Percentiles rank a stretch among this genome's conserved stretches.
Evolutionary conservation across 1,140 invertebrate species (phyloP).

Genomic region (Drosophila sp.): DNA sequence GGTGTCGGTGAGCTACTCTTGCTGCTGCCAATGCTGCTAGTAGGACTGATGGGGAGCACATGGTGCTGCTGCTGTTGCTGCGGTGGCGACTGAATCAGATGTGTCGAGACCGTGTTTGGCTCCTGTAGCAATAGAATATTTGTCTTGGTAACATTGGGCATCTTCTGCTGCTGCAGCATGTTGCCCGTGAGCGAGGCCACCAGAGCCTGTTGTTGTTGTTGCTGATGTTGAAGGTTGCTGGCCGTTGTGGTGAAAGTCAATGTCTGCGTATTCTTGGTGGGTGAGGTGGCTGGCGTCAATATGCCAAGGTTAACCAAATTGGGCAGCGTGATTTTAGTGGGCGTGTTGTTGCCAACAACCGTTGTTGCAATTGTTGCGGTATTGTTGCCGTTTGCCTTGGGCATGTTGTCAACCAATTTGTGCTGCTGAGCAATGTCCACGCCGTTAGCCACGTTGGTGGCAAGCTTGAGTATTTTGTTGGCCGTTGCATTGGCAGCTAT

Average conservation of each 20-base stretch:
- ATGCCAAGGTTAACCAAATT: constrained; percentile 85
- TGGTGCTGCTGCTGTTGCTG: constrained; percentile 61
- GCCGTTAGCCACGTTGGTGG: constrained; percentile 77
- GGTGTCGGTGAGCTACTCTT: constrained; percentile 76
- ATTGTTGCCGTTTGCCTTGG: constrained; percentile 51
- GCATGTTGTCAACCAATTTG: constrained; percentile 54
- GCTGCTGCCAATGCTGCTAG: constrained; percentile 72
- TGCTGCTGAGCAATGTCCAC: constrained; percentile 71
- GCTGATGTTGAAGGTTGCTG: constrained; percentile 50
- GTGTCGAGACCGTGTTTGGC: constrained; percentile 43
- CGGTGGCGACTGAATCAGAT: constrained; percentile 54
- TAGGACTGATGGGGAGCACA: constrained; percentile 78
- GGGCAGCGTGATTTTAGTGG: constrained; percentile 74
- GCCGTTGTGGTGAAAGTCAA: constrained; percentile 75
- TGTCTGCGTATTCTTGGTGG: constrained; percentile 83
- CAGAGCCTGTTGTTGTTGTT: constrained; percentile 65
- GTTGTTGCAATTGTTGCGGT: constrained; percentile 22
- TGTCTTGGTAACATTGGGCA: constrained; percentile 48
- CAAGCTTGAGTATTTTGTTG: constrained; percentile 82
- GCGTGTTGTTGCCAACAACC: constrained; percentile 28
- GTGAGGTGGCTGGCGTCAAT: constrained; percentile 86
- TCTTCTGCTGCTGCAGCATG: constrained; percentile 49
- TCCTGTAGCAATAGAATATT: constrained; percentile 68
- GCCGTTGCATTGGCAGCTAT: constrained; percentile 81
- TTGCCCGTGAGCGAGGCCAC: constrained; percentile 61